Percentiles rank a stretch among this genome's conserved stretches.
These are phyloP conservation scores for Polietes domitor DNA, from an alignment of 2,888 invertebrate genomes.

Conservation along the genomic window DNA sequence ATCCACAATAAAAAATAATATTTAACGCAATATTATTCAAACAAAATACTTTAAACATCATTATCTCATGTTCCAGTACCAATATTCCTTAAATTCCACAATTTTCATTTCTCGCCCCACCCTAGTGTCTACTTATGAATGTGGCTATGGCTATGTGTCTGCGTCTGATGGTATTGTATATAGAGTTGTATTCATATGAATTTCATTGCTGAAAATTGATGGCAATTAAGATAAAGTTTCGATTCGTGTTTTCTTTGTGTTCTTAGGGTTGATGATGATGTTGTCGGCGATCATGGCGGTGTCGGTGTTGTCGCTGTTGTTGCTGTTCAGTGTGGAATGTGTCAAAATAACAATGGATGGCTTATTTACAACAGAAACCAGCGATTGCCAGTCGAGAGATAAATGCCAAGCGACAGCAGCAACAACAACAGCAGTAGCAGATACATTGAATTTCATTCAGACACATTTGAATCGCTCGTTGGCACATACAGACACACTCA, in stretches of 20 bases:
- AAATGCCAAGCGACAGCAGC: neutral
- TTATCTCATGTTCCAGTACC: too few species aligned
- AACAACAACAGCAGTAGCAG: neutral
- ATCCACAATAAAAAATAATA: too few species aligned
- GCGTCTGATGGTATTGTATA: neutral
- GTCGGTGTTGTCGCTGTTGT: neutral
- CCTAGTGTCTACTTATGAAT: too few species aligned
- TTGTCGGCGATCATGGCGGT: neutral
- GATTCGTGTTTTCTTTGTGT: conserved; percentile 27
- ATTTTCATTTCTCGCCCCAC: too few species aligned
- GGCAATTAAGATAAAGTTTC: conserved; percentile 58
- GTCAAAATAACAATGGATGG: conserved; percentile 36
- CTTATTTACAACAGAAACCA: conserved; percentile 25
- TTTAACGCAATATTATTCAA: too few species aligned
- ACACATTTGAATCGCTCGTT: neutral
- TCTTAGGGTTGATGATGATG: neutral
- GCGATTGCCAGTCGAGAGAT: conserved; percentile 14
- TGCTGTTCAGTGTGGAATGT: conserved; percentile 12
- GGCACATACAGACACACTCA: too few species aligned
- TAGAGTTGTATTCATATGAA: conserved; percentile 20
- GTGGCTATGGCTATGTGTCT: neutral
- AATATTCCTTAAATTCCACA: too few species aligned
- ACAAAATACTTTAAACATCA: too few species aligned
- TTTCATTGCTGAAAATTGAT: conserved; percentile 53
- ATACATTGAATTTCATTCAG: conserved; percentile 4